phyloP scores from a whole-genome alignment of 2,797 vertebrate species.

The Chelon auratus region DNA sequence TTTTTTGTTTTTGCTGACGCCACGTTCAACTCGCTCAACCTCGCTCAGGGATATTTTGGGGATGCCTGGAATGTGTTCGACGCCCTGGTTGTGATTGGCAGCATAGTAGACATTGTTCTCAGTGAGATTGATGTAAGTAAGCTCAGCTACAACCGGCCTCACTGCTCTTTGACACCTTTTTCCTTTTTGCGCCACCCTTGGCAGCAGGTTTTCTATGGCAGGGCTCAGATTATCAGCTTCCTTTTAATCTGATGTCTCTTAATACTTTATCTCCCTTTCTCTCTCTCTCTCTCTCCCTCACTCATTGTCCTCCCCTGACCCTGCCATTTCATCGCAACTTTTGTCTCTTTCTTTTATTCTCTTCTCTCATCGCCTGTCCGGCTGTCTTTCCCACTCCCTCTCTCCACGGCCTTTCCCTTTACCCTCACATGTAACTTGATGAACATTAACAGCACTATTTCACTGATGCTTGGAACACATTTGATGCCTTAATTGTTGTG shows the following conservation, averaged over 20 bases:
- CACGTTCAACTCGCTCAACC: constrained; percentile 72
- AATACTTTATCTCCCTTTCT: constrained; percentile 60
- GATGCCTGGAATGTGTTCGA: constrained; percentile 99
- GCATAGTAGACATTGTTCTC: constrained; percentile 99
- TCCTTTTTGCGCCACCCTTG: constrained; percentile 18
- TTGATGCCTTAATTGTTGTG: constrained; percentile 99
- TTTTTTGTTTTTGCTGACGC: constrained; percentile 48
- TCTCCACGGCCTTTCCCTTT: constrained; percentile 73
- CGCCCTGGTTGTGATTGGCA: constrained; percentile 99
- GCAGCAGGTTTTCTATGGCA: constrained; percentile 26
- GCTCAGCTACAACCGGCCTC: constrained; percentile 67
- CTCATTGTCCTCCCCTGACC: constrained; percentile 52
- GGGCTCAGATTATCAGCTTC: constrained; percentile 43
- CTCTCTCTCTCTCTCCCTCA: constrained; percentile 60
- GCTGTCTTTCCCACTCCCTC: constrained; percentile 9
- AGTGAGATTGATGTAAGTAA: constrained; percentile 99
- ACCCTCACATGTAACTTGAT: constrained; percentile 74
- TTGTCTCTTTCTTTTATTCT: constrained; percentile 22
- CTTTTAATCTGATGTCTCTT: constrained; percentile 43
- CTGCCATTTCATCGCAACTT: constrained; percentile 79
- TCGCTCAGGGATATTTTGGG: constrained; percentile 98
- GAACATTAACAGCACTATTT: constrained; percentile 98
- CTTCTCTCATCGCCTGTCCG: constrained; percentile 11
- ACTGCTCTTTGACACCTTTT: constrained; percentile 59
- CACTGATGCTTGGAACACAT: constrained; percentile 99